Evolutionary conservation across 2,113 vertebrate genomes (phyloP), one percentile per base, ranked within the genome.

Genomic region (Marmota monax): DNA sequence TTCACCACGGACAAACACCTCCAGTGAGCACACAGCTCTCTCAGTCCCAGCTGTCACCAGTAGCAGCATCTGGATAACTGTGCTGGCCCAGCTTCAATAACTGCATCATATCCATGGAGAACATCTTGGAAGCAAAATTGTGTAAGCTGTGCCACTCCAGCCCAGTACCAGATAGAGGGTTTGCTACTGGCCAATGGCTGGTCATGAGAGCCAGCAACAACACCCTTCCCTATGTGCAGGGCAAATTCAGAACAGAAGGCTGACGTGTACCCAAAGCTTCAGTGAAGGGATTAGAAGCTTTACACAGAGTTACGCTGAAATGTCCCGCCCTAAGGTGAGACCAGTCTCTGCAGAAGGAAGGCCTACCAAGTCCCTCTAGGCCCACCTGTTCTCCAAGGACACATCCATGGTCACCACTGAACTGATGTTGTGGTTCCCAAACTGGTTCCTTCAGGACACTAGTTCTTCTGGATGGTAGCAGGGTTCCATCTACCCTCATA

Each of bases 1-100:
- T 94, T 92, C 88, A 74, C 82, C 92, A 78, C 74, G 87, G 96
- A 96, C 96, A 97, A 88, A 97, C 63, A 87, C 76, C 78, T 83
- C 86, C 79, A 97, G 94, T 70, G 92, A 91, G 13, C 16, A 79
- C 79, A 76, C 83, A 0, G 58, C 96, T 89, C 90, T 85, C 94
- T 25, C 18, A 92, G 96, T 97, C 97, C 94, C 97, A 92, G 97
- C 56, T 45, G 96, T 97, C 96, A 96, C 88, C 83, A 76, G 94
- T 74, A 70, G 80, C 73, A 27, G 96, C 96, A 97, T 79, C 92
- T 85, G 94, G 96, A 90, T 90, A 98, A 96, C 94, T 45, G 25
- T 61, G 58, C 58, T 61, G 58, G 20, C 58, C 22, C 58, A 61
- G 58, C 56, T 61, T 61, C 58, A 45, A 45, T 45, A 45, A 45